Percentiles rank a stretch among this genome's conserved stretches.
Evolutionary conservation across 2,888 invertebrate genomes (phyloP).

Genomic region (Coelopa pilipes): DNA sequence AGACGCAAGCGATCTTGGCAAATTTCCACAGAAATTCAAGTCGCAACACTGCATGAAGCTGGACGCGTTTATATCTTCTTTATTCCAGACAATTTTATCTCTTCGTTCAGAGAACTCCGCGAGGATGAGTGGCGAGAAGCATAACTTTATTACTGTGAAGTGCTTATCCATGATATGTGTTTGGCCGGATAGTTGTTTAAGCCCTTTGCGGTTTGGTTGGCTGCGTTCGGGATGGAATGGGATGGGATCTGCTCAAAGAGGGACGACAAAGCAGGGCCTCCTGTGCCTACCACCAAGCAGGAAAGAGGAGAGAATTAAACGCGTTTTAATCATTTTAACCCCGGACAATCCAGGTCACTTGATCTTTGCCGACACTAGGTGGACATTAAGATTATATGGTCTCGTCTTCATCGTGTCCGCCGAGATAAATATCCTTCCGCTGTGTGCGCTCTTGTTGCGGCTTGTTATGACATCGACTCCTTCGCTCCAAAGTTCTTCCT

Average conservation of each 20-base stretch:
- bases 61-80: conserved; percentile 33
- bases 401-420: neutral
- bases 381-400: conserved; percentile 18
- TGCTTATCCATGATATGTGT: conserved; percentile 15
- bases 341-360: neutral
- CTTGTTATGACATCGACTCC: conserved; percentile 11
- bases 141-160: conserved; percentile 25
- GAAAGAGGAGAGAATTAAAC: neutral
- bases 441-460: neutral
- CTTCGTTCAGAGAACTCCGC: conserved; percentile 22
- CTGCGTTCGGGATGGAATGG: neutral
- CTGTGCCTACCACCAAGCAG: neutral
- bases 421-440: neutral
- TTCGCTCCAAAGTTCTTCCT: neutral
- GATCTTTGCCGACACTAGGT: conserved; percentile 21
- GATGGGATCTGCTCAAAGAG: neutral
- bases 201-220: conserved; percentile 7
- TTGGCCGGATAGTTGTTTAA: conserved; percentile 15
- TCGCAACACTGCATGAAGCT: conserved; percentile 19
- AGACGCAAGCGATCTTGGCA: conserved; percentile 20
- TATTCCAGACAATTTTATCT: conserved; percentile 22
- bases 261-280: neutral
- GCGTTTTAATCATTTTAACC: conserved; percentile 10
- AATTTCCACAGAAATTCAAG: conserved; percentile 31
- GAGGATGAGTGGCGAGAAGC: neutral